Percentiles rank a stretch among this genome's conserved stretches.
These are phyloP conservation scores for Condylostylus longicornis DNA, from an alignment of 1,140 invertebrate species.

Conservation along the genomic window DNA sequence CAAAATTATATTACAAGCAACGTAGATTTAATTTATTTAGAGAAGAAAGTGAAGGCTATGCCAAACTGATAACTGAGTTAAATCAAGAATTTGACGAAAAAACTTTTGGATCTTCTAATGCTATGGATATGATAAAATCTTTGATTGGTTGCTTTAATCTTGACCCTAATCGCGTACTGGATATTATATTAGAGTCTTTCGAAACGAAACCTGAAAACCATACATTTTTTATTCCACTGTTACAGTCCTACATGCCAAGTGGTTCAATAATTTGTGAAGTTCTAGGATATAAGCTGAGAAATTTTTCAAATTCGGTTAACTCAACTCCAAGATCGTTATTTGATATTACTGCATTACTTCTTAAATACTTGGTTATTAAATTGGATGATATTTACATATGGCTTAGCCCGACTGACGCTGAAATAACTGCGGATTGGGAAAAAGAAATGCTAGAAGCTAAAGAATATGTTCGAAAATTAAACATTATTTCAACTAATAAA, in stretches of 20 bases:
- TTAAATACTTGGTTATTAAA: slow-evolving; percentile 74
- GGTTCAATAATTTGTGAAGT: slow-evolving; percentile 78
- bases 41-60: slow-evolving; percentile 98
- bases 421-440: slow-evolving; percentile 67
- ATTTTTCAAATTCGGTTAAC: slow-evolving; percentile 55
- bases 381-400: slow-evolving; percentile 83
- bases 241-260: slow-evolving; percentile 75
- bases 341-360: slow-evolving; percentile 72
- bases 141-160: slow-evolving; percentile 96
- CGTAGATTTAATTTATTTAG: slow-evolving; percentile 96
- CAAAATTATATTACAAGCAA: slow-evolving; percentile 96
- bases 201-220: slow-evolving; percentile 67
- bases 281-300: slow-evolving; percentile 82
- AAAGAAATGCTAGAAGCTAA: slow-evolving; percentile 69
- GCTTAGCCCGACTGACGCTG: slow-evolving; percentile 70
- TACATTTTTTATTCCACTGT: slow-evolving; percentile 66
- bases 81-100: slow-evolving; percentile 67
- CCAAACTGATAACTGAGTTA: slow-evolving; percentile 92
- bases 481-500: slow-evolving; percentile 70
- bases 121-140: slow-evolving; percentile 79
- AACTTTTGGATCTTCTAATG: slow-evolving; percentile 40
- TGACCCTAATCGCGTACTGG: slow-evolving; percentile 94
- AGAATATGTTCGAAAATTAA: slow-evolving; percentile 73
- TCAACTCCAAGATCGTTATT: slow-evolving; percentile 70
- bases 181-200: slow-evolving; percentile 93